These are phyloP conservation scores for Catharus ustulatus DNA, from an alignment of 2,797 vertebrate genomes.

Conservation along the genomic window DNA sequence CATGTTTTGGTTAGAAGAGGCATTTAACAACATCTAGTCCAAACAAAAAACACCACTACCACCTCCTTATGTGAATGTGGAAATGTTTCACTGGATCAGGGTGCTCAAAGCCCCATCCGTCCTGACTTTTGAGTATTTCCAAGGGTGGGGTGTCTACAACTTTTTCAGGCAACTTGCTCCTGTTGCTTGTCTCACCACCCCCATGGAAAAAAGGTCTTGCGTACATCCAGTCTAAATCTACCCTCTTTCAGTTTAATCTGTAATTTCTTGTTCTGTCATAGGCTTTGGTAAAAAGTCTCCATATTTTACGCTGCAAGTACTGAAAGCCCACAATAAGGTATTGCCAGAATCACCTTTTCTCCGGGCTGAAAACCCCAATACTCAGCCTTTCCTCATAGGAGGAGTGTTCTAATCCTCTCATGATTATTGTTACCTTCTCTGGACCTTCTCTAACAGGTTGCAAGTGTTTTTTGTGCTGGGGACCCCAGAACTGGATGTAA, in stretches of 20 bases:
- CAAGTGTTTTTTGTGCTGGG: not conserved
- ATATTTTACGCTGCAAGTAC: not conserved
- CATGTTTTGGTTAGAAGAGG: not conserved
- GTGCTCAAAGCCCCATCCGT: not conserved
- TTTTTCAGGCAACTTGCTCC: not conserved
- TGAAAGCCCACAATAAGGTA: not conserved
- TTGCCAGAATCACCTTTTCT: not conserved
- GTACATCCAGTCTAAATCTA: not conserved
- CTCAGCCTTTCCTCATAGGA: not conserved
- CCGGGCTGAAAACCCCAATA: not conserved
- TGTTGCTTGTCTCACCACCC: not conserved
- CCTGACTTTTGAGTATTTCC: not conserved
- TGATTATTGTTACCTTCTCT: not conserved
- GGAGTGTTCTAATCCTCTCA: not conserved
- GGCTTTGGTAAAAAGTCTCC: not conserved
- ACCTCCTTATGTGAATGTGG: not conserved
- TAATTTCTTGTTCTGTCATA: not conserved
- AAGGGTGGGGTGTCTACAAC: not conserved
- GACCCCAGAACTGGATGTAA: not conserved
- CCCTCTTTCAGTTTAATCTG: not conserved
- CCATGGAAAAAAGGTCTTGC: not conserved
- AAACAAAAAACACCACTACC: not conserved
- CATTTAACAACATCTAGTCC: not conserved
- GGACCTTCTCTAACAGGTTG: not conserved
- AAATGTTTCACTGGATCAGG: not conserved